These are phyloP conservation scores for Elegia similella DNA, from an alignment of 2,888 invertebrate genomes.

Conservation along the genomic window DNA sequence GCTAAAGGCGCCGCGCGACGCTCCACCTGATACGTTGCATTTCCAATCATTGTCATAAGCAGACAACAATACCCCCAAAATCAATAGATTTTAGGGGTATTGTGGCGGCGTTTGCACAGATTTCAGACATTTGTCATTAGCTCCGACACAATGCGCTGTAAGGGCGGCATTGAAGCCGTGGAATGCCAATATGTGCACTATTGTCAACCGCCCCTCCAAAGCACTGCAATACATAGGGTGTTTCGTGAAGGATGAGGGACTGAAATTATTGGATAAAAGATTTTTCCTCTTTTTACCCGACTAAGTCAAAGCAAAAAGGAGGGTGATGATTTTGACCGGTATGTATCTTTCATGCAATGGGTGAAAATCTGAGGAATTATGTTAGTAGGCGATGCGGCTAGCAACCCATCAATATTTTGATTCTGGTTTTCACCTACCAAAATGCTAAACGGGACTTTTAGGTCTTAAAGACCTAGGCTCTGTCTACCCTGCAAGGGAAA, in stretches of 20 bases:
- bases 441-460: too few species aligned
- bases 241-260: slow-evolving; percentile 8
- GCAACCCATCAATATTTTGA: too few species aligned
- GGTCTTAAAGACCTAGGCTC: too few species aligned
- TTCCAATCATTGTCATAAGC: background rate
- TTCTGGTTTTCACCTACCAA: too few species aligned
- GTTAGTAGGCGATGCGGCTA: too few species aligned
- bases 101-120: slow-evolving; percentile 44
- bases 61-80: slow-evolving; percentile 30
- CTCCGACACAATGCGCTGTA: slow-evolving; percentile 58
- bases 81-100: slow-evolving; percentile 49
- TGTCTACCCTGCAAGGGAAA: too few species aligned
- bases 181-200: slow-evolving; percentile 71
- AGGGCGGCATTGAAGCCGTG: slow-evolving; percentile 53
- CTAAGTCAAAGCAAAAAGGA: too few species aligned
- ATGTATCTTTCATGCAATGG: too few species aligned
- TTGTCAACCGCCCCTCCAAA: slow-evolving; percentile 51
- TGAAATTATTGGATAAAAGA: slow-evolving; percentile 1
- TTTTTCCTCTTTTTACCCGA: too few species aligned
- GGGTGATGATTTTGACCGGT: too few species aligned
- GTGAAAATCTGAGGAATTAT: too few species aligned
- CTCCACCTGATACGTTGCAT: background rate
- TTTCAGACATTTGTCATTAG: slow-evolving; percentile 72
- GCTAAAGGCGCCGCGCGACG: too few species aligned
- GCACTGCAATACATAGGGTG: slow-evolving; percentile 20